Base-by-base conservation (phyloP, 2,113 vertebrate genomes). In the Chloroceryle aenea region DNA sequence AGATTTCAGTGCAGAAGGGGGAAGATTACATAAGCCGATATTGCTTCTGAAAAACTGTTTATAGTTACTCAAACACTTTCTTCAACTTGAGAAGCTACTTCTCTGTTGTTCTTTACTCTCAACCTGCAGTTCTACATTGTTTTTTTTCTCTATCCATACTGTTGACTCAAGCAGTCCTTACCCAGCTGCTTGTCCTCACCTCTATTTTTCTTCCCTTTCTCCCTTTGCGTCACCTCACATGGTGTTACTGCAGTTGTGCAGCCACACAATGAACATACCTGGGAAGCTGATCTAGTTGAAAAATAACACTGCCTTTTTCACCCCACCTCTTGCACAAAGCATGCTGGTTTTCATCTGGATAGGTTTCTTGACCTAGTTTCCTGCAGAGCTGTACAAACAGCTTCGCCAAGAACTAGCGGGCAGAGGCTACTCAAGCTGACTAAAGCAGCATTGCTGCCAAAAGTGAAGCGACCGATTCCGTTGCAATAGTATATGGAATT, bases 351-450 rank as follows among this genome's bases (percentile, higher is more conserved):
- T 90, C 50, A 56, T 92, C 64, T 95, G 93, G 61, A 59, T 92
- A 52, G 47, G 32, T 87, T 95, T 96, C 96, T 96, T 96, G 94
- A 96, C 96, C 95, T 95, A 96, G 76, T 97, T 97, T 95, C 64
- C 89, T 93, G 73, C 64, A 63, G 79, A 95, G 93, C 86, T 78
- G 29, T 75, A 47, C 56, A 59, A 42, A 63, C 36, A 52, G 52
- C 89, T 86, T 81, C 95, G 96, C 93, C 94, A 96, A 71, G 93
- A 93, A 12, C 18, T 59, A 78, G 89, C 59, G 84, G 89, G 93
- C 93, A 96, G 79, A 74, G 86, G 81, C 91, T 85, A 20, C 80
- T 90, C 3, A 1, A 58, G 83, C 93, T 91, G 96, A 90, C 89
- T 88, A 43, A 84, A 71, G 72, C 66, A 78, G 63, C 53, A 3